Percentiles rank a stretch among this genome's conserved stretches.
phyloP scores from a whole-genome alignment of 2,797 vertebrate species.

The Selene dorsalis region DNA sequence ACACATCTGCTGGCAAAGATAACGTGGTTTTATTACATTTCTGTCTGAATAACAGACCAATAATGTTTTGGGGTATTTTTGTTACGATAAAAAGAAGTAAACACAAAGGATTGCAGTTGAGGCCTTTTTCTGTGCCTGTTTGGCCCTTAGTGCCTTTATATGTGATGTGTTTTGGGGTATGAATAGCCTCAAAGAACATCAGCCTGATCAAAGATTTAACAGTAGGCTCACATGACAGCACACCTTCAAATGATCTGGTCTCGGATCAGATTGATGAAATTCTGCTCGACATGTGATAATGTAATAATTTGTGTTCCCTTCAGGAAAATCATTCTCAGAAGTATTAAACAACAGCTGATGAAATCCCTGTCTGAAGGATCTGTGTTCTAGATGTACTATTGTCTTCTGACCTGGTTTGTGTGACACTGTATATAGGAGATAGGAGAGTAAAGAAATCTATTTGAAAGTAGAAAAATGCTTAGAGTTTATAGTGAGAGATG shows the following conservation, averaged over 20 bases:
- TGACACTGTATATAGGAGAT: conserved; percentile 55
- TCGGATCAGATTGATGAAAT: conserved; percentile 5
- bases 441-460: conserved; percentile 55
- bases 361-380: conserved; percentile 59
- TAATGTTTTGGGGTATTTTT: conserved; percentile 16
- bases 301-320: conserved; percentile 12
- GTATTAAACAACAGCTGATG: conserved; percentile 40
- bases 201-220: conserved; percentile 12
- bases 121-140: conserved; percentile 42
- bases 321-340: conserved; percentile 18
- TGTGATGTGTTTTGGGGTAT: conserved; percentile 14
- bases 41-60: conserved; percentile 41
- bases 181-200: conserved; percentile 1
- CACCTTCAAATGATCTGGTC: not conserved
- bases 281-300: conserved; percentile 1
- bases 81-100: conserved; percentile 2
- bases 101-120: conserved; percentile 25
- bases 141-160: conserved; percentile 44
- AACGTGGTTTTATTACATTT: conserved; percentile 8
- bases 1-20: conserved; percentile 14
- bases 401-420: conserved; percentile 29
- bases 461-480: conserved; percentile 52
- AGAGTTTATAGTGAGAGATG: conserved; percentile 42
- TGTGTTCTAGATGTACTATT: conserved; percentile 50
- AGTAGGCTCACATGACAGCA: not conserved